Conservation (phyloP, 1,140 invertebrate genomes). For the Hestina assimilis region DNA sequence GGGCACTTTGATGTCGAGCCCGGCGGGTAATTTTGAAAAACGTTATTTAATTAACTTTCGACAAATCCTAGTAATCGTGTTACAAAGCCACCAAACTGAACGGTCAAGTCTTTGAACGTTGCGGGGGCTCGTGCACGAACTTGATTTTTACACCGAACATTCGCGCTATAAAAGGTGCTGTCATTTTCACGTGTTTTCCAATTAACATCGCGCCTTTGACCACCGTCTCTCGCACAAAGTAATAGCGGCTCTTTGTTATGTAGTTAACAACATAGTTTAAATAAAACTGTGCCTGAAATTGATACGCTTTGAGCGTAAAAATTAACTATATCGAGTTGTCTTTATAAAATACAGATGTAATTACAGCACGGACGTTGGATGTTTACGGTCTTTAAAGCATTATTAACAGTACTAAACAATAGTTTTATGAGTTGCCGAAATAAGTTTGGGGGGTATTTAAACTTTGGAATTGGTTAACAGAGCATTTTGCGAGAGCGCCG, state of each 20-base stretch:
- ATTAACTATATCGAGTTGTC: conserved; percentile 7
- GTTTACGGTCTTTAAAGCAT: conserved; percentile 24
- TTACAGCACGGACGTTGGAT: conserved; percentile 10
- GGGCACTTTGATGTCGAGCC: conserved; percentile 67
- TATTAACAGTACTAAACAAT: conserved; percentile 40
- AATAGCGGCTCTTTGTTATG: conserved; percentile 56
- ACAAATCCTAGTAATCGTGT: conserved; percentile 75
- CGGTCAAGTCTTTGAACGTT: conserved; percentile 68
- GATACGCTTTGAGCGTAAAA: conserved; percentile 27
- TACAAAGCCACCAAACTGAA: conserved; percentile 68
- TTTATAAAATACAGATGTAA: conserved; percentile 5
- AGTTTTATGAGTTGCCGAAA: conserved; percentile 74
- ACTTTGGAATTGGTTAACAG: conserved; percentile 66
- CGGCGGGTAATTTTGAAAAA: conserved; percentile 75
- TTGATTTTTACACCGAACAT: conserved; percentile 71
- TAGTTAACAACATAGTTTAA: conserved; percentile 56
- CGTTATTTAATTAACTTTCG: conserved; percentile 78
- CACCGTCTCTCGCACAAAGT: conserved; percentile 46
- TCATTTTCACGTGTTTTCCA: conserved; percentile 73
- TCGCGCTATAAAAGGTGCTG: conserved; percentile 68
- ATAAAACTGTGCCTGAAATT: conserved; percentile 51
- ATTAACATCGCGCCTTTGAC: conserved; percentile 74
- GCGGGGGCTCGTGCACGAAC: conserved; percentile 35
- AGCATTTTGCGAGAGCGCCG: conserved; percentile 61
- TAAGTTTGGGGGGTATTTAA: conserved; percentile 67